phyloP scores from a whole-genome alignment of 2,888 invertebrate genomes.

The Coelinius sp. region DNA sequence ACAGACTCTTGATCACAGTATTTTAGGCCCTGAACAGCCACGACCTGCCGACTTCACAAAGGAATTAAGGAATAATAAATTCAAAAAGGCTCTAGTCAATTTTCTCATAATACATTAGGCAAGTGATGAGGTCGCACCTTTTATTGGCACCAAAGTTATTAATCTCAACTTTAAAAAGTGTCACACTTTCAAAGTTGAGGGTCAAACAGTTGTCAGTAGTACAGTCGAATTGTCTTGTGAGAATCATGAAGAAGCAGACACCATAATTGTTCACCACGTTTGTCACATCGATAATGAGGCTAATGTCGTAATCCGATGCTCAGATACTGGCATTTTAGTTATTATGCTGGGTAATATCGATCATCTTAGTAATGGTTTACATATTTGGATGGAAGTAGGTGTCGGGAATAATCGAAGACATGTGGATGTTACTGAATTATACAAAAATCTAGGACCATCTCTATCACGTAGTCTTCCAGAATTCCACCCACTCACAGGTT shows the following conservation, averaged over 20 bases:
- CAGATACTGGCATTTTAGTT: not conserved
- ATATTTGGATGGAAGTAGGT: slow-evolving; percentile 36
- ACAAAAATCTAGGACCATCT: slow-evolving; percentile 4
- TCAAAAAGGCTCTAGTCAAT: slow-evolving; percentile 51
- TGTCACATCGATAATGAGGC: slow-evolving; percentile 26
- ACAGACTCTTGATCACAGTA: not conserved
- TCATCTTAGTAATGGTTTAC: not conserved
- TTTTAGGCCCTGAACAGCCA: slow-evolving; percentile 36
- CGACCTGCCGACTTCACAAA: slow-evolving; percentile 39
- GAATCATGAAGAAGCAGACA: slow-evolving; percentile 46
- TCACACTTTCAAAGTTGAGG: slow-evolving; percentile 27
- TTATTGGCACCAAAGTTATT: slow-evolving; percentile 51
- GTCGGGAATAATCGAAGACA: slow-evolving; percentile 27
- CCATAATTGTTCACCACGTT: slow-evolving; percentile 40
- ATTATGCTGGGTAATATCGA: slow-evolving; percentile 36
- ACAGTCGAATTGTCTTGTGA: slow-evolving; percentile 22
- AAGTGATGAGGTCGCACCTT: slow-evolving; percentile 49
- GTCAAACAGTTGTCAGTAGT: slow-evolving; percentile 39
- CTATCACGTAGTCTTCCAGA: slow-evolving; percentile 18
- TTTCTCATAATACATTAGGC: slow-evolving; percentile 56
- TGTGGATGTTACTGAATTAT: slow-evolving; percentile 1
- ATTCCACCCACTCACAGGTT: slow-evolving; percentile 41
- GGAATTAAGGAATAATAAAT: slow-evolving; percentile 36
- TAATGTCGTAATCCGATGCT: slow-evolving; percentile 38
- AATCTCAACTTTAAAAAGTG: too few species aligned